phyloP scores from a whole-genome alignment of 2,888 invertebrate genomes.

The Antitype chi region DNA sequence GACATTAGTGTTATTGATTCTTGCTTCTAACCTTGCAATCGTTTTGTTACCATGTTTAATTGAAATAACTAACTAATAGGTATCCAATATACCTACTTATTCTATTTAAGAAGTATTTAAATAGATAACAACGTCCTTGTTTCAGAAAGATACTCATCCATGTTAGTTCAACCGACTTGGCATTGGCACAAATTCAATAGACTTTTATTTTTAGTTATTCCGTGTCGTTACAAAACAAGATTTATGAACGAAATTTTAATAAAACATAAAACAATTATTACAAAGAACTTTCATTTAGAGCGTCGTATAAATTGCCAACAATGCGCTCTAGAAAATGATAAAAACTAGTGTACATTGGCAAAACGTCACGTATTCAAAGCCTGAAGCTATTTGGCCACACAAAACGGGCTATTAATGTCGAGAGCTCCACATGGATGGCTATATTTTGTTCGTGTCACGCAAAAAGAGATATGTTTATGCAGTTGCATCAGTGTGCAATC shows the following conservation, averaged over 20 bases:
- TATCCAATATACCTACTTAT: neutral
- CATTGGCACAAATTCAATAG: constrained; percentile 74
- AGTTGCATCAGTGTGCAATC: constrained; percentile 71
- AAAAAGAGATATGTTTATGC: constrained; percentile 74
- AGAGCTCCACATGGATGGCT: constrained; percentile 72
- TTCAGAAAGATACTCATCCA: constrained; percentile 64
- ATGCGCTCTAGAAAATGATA: constrained; percentile 7
- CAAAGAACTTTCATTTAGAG: constrained; percentile 7
- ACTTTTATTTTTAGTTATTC: constrained; percentile 62
- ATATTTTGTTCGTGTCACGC: constrained; percentile 70
- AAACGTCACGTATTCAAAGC: constrained; percentile 63
- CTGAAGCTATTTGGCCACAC: constrained; percentile 65
- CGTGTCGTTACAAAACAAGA: constrained; percentile 36
- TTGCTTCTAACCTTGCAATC: neutral
- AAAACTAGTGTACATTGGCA: constrained; percentile 33
- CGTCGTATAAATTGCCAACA: neutral
- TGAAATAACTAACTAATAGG: constrained; percentile 1
- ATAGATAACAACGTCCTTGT: constrained; percentile 45
- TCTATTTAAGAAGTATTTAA: constrained; percentile 17
- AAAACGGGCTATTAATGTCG: constrained; percentile 76
- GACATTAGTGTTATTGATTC: constrained; percentile 50
- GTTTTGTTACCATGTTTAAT: neutral
- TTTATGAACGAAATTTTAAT: constrained; percentile 27
- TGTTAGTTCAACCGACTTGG: constrained; percentile 75
- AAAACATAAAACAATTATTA: constrained; percentile 24